Percentiles rank a stretch among this genome's conserved stretches.
phyloP scores from a whole-genome alignment of 1,140 invertebrate genomes.

The Bicyclus anynana region DNA sequence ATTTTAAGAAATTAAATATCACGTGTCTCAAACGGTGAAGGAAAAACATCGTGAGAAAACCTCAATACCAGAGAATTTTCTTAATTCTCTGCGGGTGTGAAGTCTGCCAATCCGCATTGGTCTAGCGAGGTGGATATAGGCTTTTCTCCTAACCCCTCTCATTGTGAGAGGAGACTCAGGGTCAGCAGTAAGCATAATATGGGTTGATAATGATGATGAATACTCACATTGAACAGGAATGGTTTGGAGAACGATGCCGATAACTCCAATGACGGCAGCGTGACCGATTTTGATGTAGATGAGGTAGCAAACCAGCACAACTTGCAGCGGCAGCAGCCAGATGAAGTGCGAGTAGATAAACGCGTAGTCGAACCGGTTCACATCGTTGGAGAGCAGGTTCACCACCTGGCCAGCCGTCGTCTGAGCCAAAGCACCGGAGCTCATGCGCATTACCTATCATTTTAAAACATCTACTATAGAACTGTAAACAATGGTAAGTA shows the following conservation, averaged over 20 bases:
- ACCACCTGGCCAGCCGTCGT: constrained; percentile 90
- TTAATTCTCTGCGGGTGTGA: no score
- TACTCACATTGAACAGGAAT: constrained; percentile 83
- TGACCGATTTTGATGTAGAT: constrained; percentile 86
- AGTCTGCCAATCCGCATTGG: no score
- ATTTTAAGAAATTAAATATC: no score
- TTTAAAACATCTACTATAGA: neutral
- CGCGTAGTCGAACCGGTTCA: constrained; percentile 82
- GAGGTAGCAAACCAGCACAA: constrained; percentile 81
- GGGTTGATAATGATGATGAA: no score
- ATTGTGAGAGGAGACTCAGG: no score
- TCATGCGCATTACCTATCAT: constrained; percentile 79
- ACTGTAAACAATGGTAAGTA: no score
- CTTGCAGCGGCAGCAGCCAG: constrained; percentile 86
- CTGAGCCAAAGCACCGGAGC: constrained; percentile 82
- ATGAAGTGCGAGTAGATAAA: constrained; percentile 82
- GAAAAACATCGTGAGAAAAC: no score
- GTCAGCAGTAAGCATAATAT: no score
- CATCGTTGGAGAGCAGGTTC: constrained; percentile 91
- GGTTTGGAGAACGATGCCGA: constrained; percentile 79
- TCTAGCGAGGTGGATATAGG: no score
- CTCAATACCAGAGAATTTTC: no score
- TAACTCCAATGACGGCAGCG: constrained; percentile 85
- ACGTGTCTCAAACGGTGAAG: no score
- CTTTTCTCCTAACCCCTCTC: no score